phyloP scores from a whole-genome alignment of 2,888 invertebrate genomes.

The Epistrophe eligans region DNA sequence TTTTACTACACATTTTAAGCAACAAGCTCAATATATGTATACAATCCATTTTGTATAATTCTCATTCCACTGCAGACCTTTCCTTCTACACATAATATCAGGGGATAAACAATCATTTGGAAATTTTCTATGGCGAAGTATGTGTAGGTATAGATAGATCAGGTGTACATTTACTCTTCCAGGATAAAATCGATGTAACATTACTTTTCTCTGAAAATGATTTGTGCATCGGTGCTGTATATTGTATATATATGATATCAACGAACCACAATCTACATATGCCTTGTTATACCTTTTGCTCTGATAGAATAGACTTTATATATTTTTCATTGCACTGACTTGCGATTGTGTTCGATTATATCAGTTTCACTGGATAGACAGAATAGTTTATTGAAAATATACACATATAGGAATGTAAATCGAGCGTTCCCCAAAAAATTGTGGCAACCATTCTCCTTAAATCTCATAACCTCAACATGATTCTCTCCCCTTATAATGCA shows the following conservation, averaged over 20 bases:
- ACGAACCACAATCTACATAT: neutral
- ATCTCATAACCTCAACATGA: neutral
- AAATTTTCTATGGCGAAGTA: neutral
- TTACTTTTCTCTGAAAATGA: slow-evolving; percentile 15
- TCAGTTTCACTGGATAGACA: slow-evolving; percentile 58
- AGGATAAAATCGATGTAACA: slow-evolving; percentile 18
- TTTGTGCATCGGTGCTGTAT: slow-evolving; percentile 15
- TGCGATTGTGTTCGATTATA: slow-evolving; percentile 63
- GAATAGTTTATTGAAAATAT: slow-evolving; percentile 70
- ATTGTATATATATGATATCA: neutral
- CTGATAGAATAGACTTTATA: neutral
- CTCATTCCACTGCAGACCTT: neutral
- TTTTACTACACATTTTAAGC: neutral
- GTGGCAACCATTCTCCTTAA: slow-evolving; percentile 14
- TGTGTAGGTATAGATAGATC: neutral
- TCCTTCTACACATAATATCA: neutral
- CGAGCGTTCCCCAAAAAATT: slow-evolving; percentile 38
- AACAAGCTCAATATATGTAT: neutral
- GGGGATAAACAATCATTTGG: neutral
- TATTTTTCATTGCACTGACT: slow-evolving; percentile 45
- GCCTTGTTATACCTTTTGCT: neutral
- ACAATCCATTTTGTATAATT: neutral
- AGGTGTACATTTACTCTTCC: neutral
- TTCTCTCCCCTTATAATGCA: neutral
- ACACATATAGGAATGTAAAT: slow-evolving; percentile 55